Evolutionary conservation across 2,113 vertebrate species (phyloP).

Genomic region (Myotis yumanensis): DNA sequence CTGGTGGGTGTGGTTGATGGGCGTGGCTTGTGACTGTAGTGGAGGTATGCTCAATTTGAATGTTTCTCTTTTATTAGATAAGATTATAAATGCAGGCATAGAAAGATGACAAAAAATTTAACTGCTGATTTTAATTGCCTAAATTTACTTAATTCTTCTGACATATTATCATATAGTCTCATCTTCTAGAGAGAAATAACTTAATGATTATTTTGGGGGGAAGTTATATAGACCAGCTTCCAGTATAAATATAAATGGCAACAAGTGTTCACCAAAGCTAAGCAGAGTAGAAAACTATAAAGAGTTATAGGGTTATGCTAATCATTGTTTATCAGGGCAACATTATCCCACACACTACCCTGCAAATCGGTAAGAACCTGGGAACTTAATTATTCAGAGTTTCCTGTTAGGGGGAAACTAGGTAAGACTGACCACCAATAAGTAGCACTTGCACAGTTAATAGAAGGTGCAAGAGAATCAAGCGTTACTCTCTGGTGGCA

Average conservation of each 20-base stretch:
- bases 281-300: neutral
- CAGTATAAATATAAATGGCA: neutral
- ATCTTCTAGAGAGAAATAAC: neutral
- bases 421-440: neutral
- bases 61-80: too few relatives aligned
- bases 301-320: neutral
- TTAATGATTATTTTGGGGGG: too few relatives aligned
- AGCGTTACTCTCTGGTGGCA: neutral
- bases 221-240: neutral
- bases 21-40: too few relatives aligned
- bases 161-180: neutral
- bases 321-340: neutral
- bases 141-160: neutral
- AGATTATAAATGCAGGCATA: neutral
- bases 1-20: too few relatives aligned
- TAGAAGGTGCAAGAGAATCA: neutral
- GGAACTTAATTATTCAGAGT: neutral
- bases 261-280: neutral
- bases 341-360: neutral
- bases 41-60: too few relatives aligned
- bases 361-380: neutral
- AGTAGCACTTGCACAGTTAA: neutral
- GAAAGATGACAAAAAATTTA: neutral
- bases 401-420: neutral
- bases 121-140: neutral